Percentiles rank a stretch among this genome's conserved stretches.
These are phyloP conservation scores for Falco concolor DNA, from an alignment of 2,797 vertebrate species.

Conservation along the genomic window DNA sequence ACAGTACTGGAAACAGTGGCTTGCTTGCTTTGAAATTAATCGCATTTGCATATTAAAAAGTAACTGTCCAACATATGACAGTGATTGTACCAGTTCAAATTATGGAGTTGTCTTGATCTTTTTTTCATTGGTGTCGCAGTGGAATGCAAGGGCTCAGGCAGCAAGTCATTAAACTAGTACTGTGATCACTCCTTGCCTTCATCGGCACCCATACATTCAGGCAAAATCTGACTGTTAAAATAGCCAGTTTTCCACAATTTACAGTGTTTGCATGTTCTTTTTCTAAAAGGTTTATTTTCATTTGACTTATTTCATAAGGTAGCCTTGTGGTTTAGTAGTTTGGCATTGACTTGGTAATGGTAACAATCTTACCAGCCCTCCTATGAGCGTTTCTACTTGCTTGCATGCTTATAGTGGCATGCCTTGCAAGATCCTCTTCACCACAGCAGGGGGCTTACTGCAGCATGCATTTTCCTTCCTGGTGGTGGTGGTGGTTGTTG, in stretches of 20 bases:
- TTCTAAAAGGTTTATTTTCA: neutral
- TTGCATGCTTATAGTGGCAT: neutral
- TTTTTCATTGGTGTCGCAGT: neutral
- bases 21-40: neutral
- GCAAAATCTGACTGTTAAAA: neutral
- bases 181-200: neutral
- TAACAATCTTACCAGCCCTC: neutral
- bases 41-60: neutral
- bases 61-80: neutral
- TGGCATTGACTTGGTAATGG: neutral
- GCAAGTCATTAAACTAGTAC: neutral
- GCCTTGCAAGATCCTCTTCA: neutral
- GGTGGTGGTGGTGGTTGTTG: neutral
- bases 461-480: neutral
- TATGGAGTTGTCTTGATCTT: neutral
- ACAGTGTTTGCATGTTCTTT: neutral
- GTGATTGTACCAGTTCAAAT: neutral
- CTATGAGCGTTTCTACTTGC: neutral
- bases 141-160: neutral
- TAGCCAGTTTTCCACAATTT: neutral
- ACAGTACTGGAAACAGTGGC: neutral
- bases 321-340: neutral
- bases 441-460: neutral
- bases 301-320: neutral
- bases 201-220: neutral